These are phyloP conservation scores for Crotalus tigris DNA, from an alignment of 2,113 vertebrate genomes.

Conservation along the genomic window DNA sequence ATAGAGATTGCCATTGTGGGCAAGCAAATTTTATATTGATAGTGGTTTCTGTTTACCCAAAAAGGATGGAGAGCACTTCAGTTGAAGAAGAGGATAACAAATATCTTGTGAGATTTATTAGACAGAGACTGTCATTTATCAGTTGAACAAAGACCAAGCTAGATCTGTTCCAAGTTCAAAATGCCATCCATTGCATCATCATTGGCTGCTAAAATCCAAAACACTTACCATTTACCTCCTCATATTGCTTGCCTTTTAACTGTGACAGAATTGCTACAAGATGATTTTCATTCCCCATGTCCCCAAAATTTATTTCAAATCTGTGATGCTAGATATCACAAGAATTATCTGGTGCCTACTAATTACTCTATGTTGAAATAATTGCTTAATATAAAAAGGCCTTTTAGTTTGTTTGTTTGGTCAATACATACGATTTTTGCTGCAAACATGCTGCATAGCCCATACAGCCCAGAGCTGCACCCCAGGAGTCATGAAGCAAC, in stretches of 20 bases:
- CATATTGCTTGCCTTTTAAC: not conserved
- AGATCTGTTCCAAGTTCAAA: not conserved
- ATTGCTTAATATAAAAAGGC: not conserved
- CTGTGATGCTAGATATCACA: not conserved
- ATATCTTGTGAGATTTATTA: not conserved
- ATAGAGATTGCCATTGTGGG: not conserved
- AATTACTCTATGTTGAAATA: not conserved
- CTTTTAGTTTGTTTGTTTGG: not conserved
- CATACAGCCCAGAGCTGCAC: constrained; percentile 98
- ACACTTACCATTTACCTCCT: not conserved
- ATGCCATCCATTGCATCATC: not conserved
- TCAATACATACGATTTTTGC: constrained; percentile 91
- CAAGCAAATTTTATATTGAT: not conserved
- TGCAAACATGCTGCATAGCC: constrained; percentile 99
- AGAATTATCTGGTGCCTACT: not conserved
- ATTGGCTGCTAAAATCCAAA: not conserved
- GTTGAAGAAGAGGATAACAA: not conserved
- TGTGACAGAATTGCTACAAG: not conserved
- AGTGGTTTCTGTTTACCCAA: not conserved
- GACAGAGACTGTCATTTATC: not conserved
- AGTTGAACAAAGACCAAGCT: not conserved
- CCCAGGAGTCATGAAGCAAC: constrained; percentile 93
- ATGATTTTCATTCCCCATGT: not conserved
- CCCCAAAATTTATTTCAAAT: not conserved
- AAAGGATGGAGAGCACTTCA: not conserved